A percentile compares a stretch with the other conserved stretches of the same genome.
These are phyloP conservation scores for Magallana angulata DNA, from an alignment of 1,140 invertebrate genomes.

Conservation along the genomic window DNA sequence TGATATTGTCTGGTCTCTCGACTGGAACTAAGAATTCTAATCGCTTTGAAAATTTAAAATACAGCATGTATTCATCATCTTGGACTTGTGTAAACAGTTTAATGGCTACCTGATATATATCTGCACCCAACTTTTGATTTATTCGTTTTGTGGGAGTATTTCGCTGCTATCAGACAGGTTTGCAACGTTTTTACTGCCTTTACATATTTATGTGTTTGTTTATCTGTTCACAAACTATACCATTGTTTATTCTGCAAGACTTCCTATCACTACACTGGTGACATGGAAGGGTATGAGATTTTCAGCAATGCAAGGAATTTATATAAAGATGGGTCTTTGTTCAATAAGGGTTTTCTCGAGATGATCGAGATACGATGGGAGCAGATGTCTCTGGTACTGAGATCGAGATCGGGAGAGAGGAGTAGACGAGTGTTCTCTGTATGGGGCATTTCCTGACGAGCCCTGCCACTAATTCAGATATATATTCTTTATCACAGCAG, in stretches of 20 bases:
- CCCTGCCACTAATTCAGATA: not conserved
- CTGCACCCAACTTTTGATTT: slow-evolving; percentile 3
- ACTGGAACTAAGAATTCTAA: slow-evolving; percentile 31
- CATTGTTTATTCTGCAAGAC: not conserved
- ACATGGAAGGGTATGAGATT: slow-evolving; percentile 1
- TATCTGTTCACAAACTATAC: not conserved
- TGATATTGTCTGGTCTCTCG: not conserved
- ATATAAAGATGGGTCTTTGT: not conserved
- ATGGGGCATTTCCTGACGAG: slow-evolving; percentile 1
- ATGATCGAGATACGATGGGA: not conserved
- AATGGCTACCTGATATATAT: slow-evolving; percentile 19
- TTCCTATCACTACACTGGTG: not conserved
- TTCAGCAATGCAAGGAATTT: slow-evolving; percentile 19
- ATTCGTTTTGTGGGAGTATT: slow-evolving; percentile 5
- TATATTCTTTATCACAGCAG: not conserved
- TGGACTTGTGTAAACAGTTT: slow-evolving; percentile 28
- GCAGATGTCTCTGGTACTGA: not conserved
- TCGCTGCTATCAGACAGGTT: not conserved
- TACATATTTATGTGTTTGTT: slow-evolving; percentile 1
- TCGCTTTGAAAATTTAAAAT: slow-evolving; percentile 19
- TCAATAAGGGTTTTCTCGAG: not conserved
- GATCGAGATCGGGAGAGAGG: not conserved
- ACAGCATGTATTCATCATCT: slow-evolving; percentile 8
- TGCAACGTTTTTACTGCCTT: not conserved
- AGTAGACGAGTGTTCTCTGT: not conserved